Conservation (phyloP, 2,888 invertebrate species). For the Allacma fusca region DNA sequence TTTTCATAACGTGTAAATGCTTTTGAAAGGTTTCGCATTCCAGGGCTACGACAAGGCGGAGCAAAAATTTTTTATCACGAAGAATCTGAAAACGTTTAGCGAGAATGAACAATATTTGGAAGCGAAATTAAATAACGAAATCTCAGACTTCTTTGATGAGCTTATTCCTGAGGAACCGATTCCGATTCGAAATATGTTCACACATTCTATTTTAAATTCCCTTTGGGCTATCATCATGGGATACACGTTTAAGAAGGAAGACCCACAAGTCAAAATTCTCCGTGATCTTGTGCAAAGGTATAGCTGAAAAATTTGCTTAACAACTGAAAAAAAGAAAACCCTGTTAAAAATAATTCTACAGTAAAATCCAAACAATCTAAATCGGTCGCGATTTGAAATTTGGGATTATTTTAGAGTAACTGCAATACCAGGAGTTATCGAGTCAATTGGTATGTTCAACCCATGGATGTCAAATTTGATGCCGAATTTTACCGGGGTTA, state of each 20-base stretch:
- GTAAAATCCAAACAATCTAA: no score
- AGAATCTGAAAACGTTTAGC: conserved; percentile 3
- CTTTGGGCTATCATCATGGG: not conserved
- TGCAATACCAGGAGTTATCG: not conserved
- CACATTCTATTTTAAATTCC: not conserved
- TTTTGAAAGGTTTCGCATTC: not conserved
- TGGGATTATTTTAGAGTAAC: not conserved
- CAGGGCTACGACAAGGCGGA: not conserved
- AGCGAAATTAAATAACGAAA: not conserved
- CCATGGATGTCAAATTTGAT: not conserved
- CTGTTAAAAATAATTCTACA: no score
- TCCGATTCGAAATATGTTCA: not conserved
- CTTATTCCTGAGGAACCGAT: not conserved
- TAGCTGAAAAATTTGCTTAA: no score
- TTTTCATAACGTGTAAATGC: no score
- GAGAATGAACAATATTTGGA: not conserved
- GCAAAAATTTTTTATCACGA: not conserved
- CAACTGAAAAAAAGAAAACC: no score
- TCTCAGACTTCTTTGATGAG: not conserved
- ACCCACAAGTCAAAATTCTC: no score
- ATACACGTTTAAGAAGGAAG: no score
- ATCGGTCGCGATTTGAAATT: no score
- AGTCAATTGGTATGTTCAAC: not conserved
- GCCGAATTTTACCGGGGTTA: not conserved
- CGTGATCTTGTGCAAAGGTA: no score